Percentiles rank a stretch among this genome's conserved stretches.
These are phyloP conservation scores for Ganaspis brasiliensis DNA, from an alignment of 2,888 invertebrate species.

Conservation along the genomic window DNA sequence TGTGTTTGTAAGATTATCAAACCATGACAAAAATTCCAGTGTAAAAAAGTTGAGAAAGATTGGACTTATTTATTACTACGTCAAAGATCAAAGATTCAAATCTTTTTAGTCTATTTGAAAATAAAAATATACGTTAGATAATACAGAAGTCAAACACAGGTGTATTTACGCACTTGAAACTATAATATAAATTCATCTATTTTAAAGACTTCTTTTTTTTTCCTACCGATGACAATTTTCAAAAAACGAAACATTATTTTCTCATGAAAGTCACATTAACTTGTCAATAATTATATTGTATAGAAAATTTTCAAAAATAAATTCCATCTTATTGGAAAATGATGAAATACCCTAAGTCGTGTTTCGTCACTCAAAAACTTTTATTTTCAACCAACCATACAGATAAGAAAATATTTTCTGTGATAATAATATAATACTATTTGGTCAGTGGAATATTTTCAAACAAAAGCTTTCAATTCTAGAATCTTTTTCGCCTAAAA, in stretches of 20 bases:
- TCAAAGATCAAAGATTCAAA: slow-evolving; percentile 14
- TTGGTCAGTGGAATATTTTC: not conserved
- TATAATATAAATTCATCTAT: not conserved
- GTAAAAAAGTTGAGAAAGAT: slow-evolving; percentile 4
- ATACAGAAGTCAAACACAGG: not conserved
- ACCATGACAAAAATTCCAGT: slow-evolving; percentile 9
- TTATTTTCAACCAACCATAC: not conserved
- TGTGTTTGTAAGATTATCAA: slow-evolving; percentile 12
- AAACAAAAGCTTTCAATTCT: too few species aligned
- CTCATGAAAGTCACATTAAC: too few species aligned
- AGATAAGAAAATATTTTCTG: slow-evolving; percentile 8
- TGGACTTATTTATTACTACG: slow-evolving; percentile 14
- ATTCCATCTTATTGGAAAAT: not conserved
- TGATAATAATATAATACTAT: not conserved
- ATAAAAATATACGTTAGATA: slow-evolving; percentile 1
- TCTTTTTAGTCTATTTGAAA: slow-evolving; percentile 4
- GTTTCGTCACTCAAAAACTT: slow-evolving; percentile 8
- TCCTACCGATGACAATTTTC: too few species aligned
- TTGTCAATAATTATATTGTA: too few species aligned
- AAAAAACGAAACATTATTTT: too few species aligned
- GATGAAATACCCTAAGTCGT: not conserved
- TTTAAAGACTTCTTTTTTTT: too few species aligned
- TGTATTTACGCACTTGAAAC: not conserved
- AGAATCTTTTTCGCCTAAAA: too few species aligned
- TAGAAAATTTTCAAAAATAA: too few species aligned